These are phyloP conservation scores for Apotomis capreana DNA, from an alignment of 2,888 invertebrate species.

Conservation along the genomic window DNA sequence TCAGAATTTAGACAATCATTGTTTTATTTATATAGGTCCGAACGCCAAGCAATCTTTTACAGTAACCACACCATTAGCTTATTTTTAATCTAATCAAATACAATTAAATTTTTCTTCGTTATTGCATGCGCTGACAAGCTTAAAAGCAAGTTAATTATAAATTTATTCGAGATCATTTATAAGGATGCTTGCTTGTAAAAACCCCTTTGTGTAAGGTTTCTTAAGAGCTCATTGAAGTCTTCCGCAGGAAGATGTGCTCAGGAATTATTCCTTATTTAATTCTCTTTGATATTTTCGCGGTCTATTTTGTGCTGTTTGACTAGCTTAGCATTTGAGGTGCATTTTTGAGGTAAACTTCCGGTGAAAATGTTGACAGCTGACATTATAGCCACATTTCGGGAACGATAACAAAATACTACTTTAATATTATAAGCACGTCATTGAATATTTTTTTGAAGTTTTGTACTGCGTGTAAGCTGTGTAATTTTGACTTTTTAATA, in stretches of 20 bases:
- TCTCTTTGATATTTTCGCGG: slow-evolving; percentile 28
- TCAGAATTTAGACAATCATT: background rate
- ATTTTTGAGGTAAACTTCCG: background rate
- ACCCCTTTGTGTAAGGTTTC: slow-evolving; percentile 32
- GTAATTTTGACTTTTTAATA: no score
- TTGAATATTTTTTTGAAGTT: no score
- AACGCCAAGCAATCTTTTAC: background rate
- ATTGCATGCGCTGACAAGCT: slow-evolving; percentile 12
- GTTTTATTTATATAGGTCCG: background rate
- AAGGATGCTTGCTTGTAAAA: slow-evolving; percentile 37
- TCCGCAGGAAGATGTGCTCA: slow-evolving; percentile 31
- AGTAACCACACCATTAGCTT: background rate
- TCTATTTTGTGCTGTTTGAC: background rate
- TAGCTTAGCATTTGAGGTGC: background rate
- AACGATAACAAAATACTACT: background rate
- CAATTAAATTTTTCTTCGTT: slow-evolving; percentile 6
- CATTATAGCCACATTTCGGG: background rate
- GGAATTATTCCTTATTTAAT: slow-evolving; percentile 26
- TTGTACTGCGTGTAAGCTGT: no score
- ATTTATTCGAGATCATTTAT: slow-evolving; percentile 32
- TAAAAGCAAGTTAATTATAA: slow-evolving; percentile 19
- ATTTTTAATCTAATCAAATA: background rate
- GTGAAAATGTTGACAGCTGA: slow-evolving; percentile 6
- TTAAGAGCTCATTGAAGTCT: slow-evolving; percentile 32
- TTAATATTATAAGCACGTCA: background rate